Base-by-base conservation (phyloP, 1,140 invertebrate genomes). In the Drosophila ananassae region DNA sequence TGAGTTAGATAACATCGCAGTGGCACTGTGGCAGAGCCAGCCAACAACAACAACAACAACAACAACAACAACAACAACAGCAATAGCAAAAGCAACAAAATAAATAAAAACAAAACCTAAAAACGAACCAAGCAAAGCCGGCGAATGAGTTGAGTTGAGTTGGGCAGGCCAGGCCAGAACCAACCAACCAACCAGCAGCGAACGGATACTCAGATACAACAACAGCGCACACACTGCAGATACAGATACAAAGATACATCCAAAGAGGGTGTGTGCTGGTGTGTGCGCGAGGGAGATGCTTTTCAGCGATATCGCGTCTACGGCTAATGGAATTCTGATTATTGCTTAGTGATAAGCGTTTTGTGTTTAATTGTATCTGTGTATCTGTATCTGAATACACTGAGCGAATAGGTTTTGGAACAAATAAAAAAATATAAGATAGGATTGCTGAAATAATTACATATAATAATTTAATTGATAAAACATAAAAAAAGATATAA, bases 241-340 rank as follows among this genome's bases (percentile, higher is more conserved):
- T 79, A 79, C 77, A 68, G 67, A 77, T 81, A 87, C 68, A 68
- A 54, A 84, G 74, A 87, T 78, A 85, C 64, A 80, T 66, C 76
- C 50, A 13, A 57, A 64, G 55, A 61, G 71, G 55, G 64, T 69
- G 73, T 60, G 41, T 53, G 17, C 17, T 51, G 66, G 47, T 68
- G 63, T 75, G 74, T 71, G 61, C 74, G 85, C 72, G 75, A 89
- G 72, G 64, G 76, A 76, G 89, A 90, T 90, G 89, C 82, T 90
- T 90, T 80, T 78, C 59, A 63, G 77, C 72, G 89, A 90, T 90
- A 90, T 90, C 89, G 82, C 82, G 82, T 90, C 89, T 90, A 90
- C 90, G 83, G 90, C 90, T 91, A 91, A 91, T 91, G 90, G 90
- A 91, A 91, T 91, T 91, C 90, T 91, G 90, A 91, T 91, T 91